Base-by-base conservation (phyloP, 2,113 vertebrate genomes). In the Chaetura pelagica region DNA sequence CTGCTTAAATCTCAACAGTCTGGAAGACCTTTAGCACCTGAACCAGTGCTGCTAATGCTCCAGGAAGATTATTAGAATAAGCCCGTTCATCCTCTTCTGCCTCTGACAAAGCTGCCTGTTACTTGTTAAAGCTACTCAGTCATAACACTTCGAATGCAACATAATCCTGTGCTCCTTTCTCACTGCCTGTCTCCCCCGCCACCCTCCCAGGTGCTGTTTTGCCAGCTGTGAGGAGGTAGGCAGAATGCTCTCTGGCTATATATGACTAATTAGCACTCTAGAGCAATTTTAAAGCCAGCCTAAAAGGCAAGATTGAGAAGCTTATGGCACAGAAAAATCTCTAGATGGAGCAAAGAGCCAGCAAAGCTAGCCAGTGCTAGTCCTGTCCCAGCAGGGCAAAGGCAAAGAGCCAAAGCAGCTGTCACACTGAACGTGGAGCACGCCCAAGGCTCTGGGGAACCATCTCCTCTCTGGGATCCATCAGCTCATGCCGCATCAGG, bases 331-430 rank as follows among this genome's bases (percentile, higher is more conserved):
- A 73, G 62, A 87, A 97, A 93, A 92, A 67, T 94, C 94, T 87
- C 93, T 87, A 96, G 93, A 79, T 92, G 86, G 77, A 94, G 93
- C 57, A 83, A 85, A 78, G 91, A 96, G 93, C 44, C 87, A 67
- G 84, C 18, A 92, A 67, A 78, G n/a, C 14, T 13, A 87, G 42
- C 32, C 42, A 0, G 0, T 19, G 29, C 38, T 81, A 75, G 48
- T 87, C 23, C 61, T 84, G 34, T 30, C 38, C 66, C 30, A 20
- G 52, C 5, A 61, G 26, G 18, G 18, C 26, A 79, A 76, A 88
- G 83, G 82, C 40, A 87, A 8, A 46, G 23, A 27, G 63, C 42
- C 59, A 92, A 84, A 75, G 66, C 4, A 3, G 68, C 24, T 1
- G 1, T 59, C 51, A 77, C 32, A 54, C 14, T 0, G 1, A 42